These are phyloP conservation scores for Tauraco hartlaubi DNA, from an alignment of 2,797 vertebrate species.

Conservation along the genomic window DNA sequence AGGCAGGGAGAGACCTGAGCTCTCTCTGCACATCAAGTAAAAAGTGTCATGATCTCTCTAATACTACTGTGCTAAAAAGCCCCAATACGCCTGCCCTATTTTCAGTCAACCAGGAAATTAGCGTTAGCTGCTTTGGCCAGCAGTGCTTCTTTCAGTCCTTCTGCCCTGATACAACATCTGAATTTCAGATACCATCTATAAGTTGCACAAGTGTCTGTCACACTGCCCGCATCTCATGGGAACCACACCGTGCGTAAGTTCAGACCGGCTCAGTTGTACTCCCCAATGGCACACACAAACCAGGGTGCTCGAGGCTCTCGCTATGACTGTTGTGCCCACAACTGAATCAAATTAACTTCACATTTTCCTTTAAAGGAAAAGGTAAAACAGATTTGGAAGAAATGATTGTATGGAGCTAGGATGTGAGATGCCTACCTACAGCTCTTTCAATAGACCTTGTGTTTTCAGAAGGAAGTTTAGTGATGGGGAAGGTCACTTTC, in stretches of 20 bases:
- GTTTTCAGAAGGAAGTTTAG: not conserved
- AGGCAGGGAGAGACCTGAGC: not conserved
- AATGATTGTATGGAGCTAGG: not conserved
- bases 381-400: not conserved
- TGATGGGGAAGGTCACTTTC: not conserved
- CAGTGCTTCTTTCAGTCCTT: not conserved
- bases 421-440: not conserved
- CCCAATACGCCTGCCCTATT: not conserved
- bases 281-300: not conserved
- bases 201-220: not conserved
- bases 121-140: not conserved
- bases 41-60: not conserved
- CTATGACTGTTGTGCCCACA: not conserved
- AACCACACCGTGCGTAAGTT: rapidly evolving
- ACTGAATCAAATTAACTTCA: not conserved
- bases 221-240: not conserved
- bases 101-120: not conserved
- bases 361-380: not conserved
- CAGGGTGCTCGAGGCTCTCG: not conserved
- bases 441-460: not conserved
- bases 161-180: not conserved
- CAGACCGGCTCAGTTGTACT: not conserved
- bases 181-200: not conserved
- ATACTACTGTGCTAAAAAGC: not conserved
- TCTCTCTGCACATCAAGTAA: not conserved